Evolutionary conservation across 2,888 invertebrate species (phyloP).

Genomic region (Amphiduros pacificus): DNA sequence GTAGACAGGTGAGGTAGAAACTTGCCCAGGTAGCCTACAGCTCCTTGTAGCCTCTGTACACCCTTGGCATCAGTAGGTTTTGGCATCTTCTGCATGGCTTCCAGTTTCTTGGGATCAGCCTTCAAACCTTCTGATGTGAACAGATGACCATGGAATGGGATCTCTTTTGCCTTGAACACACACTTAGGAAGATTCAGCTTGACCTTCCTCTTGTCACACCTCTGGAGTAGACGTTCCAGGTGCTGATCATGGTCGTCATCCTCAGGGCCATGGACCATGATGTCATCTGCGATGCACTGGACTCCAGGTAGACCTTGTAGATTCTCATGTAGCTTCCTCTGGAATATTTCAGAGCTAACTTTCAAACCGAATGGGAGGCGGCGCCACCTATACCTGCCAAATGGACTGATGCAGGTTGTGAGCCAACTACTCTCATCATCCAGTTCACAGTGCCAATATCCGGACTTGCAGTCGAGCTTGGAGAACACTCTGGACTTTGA

Average conservation of each 20-base stretch:
- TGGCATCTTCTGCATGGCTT: slow-evolving; percentile 21
- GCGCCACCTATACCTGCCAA: slow-evolving; percentile 18
- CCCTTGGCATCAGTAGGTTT: slow-evolving; percentile 18
- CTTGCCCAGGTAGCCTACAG: slow-evolving; percentile 19
- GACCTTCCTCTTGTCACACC: slow-evolving; percentile 1
- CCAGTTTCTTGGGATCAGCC: slow-evolving; percentile 22
- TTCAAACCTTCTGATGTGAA: slow-evolving; percentile 14
- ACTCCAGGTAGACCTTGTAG: slow-evolving; percentile 25
- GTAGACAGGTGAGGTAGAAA: slow-evolving; percentile 18
- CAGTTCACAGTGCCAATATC: slow-evolving; percentile 25
- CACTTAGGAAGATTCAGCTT: slow-evolving; percentile 11
- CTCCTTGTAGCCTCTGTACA: slow-evolving; percentile 23
- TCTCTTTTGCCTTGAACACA: background rate
- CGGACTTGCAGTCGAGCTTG: slow-evolving; percentile 31
- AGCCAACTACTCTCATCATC: slow-evolving; percentile 21
- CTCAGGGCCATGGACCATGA: slow-evolving; percentile 23
- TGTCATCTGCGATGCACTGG: slow-evolving; percentile 27
- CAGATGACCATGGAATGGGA: slow-evolving; percentile 22
- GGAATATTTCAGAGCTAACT: slow-evolving; percentile 25
- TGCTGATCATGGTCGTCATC: slow-evolving; percentile 24
- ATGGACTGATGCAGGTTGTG: slow-evolving; percentile 26
- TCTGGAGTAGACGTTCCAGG: slow-evolving; percentile 16
- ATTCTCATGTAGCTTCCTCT: slow-evolving; percentile 18
- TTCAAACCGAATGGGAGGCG: slow-evolving; percentile 27
- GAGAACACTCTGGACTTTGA: slow-evolving; percentile 22